phyloP scores from a whole-genome alignment of 35 echinoderm and acorn worm genomes.

The Acanthaster planci region DNA sequence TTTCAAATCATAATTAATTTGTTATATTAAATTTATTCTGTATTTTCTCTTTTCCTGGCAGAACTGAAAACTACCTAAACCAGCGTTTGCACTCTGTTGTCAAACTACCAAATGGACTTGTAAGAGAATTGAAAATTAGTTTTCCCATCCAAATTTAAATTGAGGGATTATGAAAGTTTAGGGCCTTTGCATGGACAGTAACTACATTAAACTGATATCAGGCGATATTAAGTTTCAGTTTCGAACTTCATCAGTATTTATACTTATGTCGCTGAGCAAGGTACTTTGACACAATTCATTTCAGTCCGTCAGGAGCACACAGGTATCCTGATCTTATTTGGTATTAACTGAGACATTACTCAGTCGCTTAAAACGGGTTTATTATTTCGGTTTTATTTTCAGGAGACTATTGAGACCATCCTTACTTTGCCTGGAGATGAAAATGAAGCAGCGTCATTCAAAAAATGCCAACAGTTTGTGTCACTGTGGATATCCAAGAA shows the following conservation, averaged over 20 bases:
- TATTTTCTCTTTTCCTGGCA: not conserved
- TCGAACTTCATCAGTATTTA: not conserved
- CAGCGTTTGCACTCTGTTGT: not conserved
- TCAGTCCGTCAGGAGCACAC: too few species aligned
- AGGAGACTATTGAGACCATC: conserved; percentile 12
- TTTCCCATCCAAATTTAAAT: not conserved
- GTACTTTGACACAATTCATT: too few species aligned
- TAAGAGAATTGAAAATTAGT: not conserved
- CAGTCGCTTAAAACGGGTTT: too few species aligned
- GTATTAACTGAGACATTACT: too few species aligned
- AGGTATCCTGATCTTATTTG: too few species aligned
- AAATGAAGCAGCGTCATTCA: not conserved
- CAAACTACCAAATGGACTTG: not conserved
- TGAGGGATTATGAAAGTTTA: not conserved
- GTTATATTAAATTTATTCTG: not conserved
- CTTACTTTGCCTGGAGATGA: conserved; percentile 13
- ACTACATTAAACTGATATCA: too few species aligned
- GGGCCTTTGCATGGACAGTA: not conserved
- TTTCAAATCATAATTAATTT: not conserved
- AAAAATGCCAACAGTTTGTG: conserved; percentile 32
- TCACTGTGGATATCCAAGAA: conserved; percentile 19
- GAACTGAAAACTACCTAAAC: not conserved
- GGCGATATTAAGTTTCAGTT: too few species aligned
- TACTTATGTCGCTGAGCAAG: too few species aligned
- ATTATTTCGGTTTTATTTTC: not conserved